Evolutionary conservation across 2,888 invertebrate genomes (phyloP).

Genomic region (Ectropis crepuscularia): DNA sequence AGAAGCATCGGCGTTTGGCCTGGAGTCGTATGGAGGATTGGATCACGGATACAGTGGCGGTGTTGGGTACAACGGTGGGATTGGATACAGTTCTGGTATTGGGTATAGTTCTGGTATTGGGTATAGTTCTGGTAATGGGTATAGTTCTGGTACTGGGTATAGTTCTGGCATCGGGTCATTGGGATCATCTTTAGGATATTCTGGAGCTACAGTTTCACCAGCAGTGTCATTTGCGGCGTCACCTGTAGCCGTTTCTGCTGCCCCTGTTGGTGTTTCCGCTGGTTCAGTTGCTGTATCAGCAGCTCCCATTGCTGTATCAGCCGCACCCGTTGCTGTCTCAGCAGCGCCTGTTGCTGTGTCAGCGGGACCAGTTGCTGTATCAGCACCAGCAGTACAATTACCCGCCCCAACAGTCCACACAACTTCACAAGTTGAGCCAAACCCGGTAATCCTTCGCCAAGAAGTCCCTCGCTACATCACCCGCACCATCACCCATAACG

Average conservation of each 20-base stretch:
- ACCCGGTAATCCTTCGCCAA: conserved; percentile 75
- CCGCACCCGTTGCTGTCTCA: conserved; percentile 40
- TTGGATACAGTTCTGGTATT: neutral
- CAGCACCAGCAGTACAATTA: conserved; percentile 48
- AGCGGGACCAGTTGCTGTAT: conserved; percentile 43
- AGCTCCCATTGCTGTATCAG: conserved; percentile 38
- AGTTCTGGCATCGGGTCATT: conserved; percentile 1
- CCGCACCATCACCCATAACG: conserved; percentile 74
- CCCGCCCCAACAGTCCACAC: conserved; percentile 65
- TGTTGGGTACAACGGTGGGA: neutral
- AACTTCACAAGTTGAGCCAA: conserved; percentile 71
- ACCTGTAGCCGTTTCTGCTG: conserved; percentile 31
- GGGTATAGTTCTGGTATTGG: neutral
- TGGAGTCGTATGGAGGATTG: conserved; percentile 20
- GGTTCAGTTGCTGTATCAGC: conserved; percentile 42
- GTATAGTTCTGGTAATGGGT: neutral
- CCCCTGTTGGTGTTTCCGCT: conserved; percentile 44
- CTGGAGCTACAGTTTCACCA: conserved; percentile 8
- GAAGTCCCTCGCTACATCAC: conserved; percentile 77
- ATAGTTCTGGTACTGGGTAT: no score
- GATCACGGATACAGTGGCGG: conserved; percentile 12
- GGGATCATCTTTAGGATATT: conserved; percentile 20
- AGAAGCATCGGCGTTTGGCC: conserved; percentile 49
- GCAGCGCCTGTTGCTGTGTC: conserved; percentile 42
- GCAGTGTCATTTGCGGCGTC: conserved; percentile 1